Percentiles rank a stretch among this genome's conserved stretches.
Conservation (phyloP, 2,797 vertebrate genomes). For the Microcaecilia unicolor region DNA sequence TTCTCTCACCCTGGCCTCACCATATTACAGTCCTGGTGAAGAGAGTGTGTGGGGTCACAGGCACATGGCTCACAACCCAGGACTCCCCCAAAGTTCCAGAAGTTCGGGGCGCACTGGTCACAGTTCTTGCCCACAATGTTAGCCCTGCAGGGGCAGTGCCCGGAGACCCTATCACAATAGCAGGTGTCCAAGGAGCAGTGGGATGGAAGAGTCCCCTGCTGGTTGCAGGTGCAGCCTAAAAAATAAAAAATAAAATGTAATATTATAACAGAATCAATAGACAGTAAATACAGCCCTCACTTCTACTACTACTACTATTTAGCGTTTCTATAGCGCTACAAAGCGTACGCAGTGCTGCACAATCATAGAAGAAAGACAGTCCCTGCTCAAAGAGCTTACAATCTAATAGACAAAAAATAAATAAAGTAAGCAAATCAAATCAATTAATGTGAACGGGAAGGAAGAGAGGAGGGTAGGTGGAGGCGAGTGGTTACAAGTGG, state of each 20-base stretch:
- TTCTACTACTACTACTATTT: too few species aligned
- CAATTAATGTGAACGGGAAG: too few species aligned
- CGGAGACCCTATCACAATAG: conserved; percentile 52
- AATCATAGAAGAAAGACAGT: too few species aligned
- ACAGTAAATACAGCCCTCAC: too few species aligned
- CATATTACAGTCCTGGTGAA: conserved; percentile 59
- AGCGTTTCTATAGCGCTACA: too few species aligned
- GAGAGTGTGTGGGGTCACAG: conserved; percentile 48
- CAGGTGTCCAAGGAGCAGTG: conserved; percentile 46
- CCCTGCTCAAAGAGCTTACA: too few species aligned
- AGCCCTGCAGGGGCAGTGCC: conserved; percentile 61
- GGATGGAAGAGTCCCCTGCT: conserved; percentile 40
- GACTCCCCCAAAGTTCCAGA: conserved; percentile 68
- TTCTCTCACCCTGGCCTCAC: conserved; percentile 35
- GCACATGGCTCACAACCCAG: conserved; percentile 65
- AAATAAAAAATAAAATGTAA: background rate
- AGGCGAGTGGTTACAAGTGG: too few species aligned
- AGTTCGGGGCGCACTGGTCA: conserved; percentile 59
- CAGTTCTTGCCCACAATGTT: conserved; percentile 63
- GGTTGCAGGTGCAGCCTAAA: conserved; percentile 67
- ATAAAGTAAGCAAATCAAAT: too few species aligned
- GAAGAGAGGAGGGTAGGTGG: too few species aligned
- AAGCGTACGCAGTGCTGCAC: too few species aligned
- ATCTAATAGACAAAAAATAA: too few species aligned
- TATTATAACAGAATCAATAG: background rate